Percentiles rank a stretch among this genome's conserved stretches.
These are phyloP conservation scores for Zeuzera pyrina DNA, from an alignment of 2,888 invertebrate genomes.

Conservation along the genomic window DNA sequence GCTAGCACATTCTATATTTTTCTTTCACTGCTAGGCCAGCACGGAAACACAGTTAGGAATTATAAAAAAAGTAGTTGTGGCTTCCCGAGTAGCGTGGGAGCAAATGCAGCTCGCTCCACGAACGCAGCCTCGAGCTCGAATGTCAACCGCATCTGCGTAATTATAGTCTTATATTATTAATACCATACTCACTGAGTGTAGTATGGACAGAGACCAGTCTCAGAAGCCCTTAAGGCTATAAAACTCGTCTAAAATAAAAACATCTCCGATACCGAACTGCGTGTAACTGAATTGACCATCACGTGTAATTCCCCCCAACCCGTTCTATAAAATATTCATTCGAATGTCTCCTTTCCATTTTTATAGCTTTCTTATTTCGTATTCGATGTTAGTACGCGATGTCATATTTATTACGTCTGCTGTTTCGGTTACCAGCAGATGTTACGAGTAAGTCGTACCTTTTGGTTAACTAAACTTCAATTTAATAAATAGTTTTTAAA, in stretches of 20 bases:
- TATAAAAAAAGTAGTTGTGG: slow-evolving; percentile 40
- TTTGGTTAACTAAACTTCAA: slow-evolving; percentile 2
- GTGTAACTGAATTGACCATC: slow-evolving; percentile 20
- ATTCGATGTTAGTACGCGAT: slow-evolving; percentile 25
- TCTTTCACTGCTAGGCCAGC: slow-evolving; percentile 21
- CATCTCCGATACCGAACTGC: slow-evolving; percentile 28
- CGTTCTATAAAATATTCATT: slow-evolving; percentile 38
- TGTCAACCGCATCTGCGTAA: slow-evolving; percentile 55
- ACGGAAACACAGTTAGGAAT: slow-evolving; percentile 33
- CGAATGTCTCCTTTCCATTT: slow-evolving; percentile 33
- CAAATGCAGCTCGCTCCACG: slow-evolving; percentile 24
- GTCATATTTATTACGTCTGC: slow-evolving; percentile 26
- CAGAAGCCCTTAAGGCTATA: no score
- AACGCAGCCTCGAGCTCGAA: slow-evolving; percentile 37
- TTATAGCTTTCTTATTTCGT: slow-evolving; percentile 31
- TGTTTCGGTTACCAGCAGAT: slow-evolving; percentile 14
- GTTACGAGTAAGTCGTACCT: slow-evolving; percentile 11
- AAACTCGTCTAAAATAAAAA: no score
- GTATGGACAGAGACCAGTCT: no score
- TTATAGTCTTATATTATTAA: slow-evolving; percentile 42
- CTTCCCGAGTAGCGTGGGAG: slow-evolving; percentile 45
- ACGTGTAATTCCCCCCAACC: slow-evolving; percentile 19
- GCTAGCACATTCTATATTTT: slow-evolving; percentile 29
- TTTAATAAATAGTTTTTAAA: background rate
- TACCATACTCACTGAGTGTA: no score